Conservation (phyloP, 2,113 vertebrate species). For the Zeus faber region DNA sequence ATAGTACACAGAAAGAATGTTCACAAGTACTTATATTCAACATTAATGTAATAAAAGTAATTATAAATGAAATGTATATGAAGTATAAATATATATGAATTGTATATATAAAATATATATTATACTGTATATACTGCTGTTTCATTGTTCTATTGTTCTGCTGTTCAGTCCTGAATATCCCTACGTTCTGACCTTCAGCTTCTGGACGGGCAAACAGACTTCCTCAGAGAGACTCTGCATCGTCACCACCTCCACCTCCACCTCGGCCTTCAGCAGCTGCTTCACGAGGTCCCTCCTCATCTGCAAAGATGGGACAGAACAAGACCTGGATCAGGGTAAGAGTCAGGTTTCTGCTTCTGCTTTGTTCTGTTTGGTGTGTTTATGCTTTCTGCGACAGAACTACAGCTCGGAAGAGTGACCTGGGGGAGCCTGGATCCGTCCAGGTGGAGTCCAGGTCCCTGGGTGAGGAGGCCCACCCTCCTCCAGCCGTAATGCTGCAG, state of each 20-base stretch:
- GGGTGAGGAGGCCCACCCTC: slow-evolving; percentile 85
- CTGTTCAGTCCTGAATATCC: too few relatives aligned
- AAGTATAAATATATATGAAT: too few relatives aligned
- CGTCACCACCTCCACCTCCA: slow-evolving; percentile 33
- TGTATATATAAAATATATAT: too few relatives aligned
- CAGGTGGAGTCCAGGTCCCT: too few relatives aligned
- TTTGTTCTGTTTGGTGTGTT: neutral
- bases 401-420: slow-evolving; percentile 56
- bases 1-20: too few relatives aligned
- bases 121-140: too few relatives aligned
- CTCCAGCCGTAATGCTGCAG: slow-evolving; percentile 85
- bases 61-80: too few relatives aligned
- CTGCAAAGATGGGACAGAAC: slow-evolving; percentile 1
- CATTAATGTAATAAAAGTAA: too few relatives aligned
- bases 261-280: slow-evolving; percentile 37
- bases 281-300: slow-evolving; percentile 50
- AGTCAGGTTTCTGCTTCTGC: neutral
- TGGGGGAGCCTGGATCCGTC: slow-evolving; percentile 81
- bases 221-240: slow-evolving; percentile 35
- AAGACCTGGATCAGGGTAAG: neutral
- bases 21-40: too few relatives aligned
- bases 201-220: slow-evolving; percentile 42
- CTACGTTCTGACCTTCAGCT: slow-evolving; percentile 47
- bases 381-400: neutral
- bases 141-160: too few relatives aligned